Percentiles rank a stretch among this genome's conserved stretches.
Conservation (phyloP, 2,797 vertebrate genomes). For the Myripristis murdjan region DNA sequence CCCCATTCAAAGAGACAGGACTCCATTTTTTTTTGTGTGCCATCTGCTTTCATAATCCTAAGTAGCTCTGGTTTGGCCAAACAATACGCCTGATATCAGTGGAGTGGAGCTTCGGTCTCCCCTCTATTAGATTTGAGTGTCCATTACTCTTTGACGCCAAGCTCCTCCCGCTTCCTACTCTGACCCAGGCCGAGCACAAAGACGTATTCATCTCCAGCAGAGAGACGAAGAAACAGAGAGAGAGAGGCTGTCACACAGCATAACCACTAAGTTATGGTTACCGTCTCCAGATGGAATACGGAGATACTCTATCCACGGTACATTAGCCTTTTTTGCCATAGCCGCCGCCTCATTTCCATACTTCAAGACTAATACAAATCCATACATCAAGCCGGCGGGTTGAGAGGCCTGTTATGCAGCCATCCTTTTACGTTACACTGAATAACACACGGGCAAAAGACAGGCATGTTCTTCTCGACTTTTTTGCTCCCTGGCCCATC, state of each 20-base stretch:
- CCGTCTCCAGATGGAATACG: constrained; percentile 20
- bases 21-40: too few relatives aligned
- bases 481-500: not conserved
- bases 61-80: not conserved
- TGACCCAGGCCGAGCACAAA: constrained; percentile 49
- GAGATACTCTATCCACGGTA: too few relatives aligned
- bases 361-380: not conserved
- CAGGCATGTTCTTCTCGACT: constrained; percentile 11
- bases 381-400: constrained; percentile 5
- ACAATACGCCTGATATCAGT: not conserved
- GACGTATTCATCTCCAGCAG: constrained; percentile 46
- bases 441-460: not conserved
- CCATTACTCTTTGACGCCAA: constrained; percentile 21
- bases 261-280: constrained; percentile 36
- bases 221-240: constrained; percentile 2
- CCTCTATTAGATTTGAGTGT: constrained; percentile 7
- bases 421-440: not conserved
- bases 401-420: not conserved
- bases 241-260: not conserved
- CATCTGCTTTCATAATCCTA: too few relatives aligned
- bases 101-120: not conserved
- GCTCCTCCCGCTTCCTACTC: constrained; percentile 19
- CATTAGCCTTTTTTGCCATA: constrained; percentile 22
- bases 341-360: constrained; percentile 8
- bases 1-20: too few relatives aligned